Conservation (phyloP, 2,797 vertebrate genomes). For the Onychomys arenicola region DNA sequence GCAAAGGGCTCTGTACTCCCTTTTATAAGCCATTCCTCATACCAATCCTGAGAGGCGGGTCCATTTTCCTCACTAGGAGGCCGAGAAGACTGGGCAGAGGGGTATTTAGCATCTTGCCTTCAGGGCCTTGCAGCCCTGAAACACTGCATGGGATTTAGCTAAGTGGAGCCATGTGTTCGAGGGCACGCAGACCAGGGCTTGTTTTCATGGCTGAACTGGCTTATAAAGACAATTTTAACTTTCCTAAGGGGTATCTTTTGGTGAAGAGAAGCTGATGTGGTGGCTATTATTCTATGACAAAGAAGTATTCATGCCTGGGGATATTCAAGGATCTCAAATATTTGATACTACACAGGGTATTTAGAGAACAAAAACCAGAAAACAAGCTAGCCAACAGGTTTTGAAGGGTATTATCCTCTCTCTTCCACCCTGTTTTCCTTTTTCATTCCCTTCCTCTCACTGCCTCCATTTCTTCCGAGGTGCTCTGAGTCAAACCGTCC, state of each 20-base stretch:
- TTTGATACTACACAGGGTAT: neutral
- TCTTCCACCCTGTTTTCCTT: too few relatives aligned
- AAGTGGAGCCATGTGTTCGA: neutral
- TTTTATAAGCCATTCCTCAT: conserved; percentile 78
- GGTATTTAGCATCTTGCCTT: neutral
- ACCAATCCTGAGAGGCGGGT: conserved; percentile 64
- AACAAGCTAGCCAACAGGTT: neutral
- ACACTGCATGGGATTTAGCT: neutral
- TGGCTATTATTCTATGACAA: neutral
- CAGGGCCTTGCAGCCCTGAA: neutral
- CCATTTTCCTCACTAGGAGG: conserved; percentile 54
- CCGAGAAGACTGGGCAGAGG: conserved; percentile 52
- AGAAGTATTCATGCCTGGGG: neutral
- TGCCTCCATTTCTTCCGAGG: neutral
- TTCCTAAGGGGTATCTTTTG: conserved; percentile 24
- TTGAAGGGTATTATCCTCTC: neutral
- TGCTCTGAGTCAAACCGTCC: neutral
- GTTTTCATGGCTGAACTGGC: conserved; percentile 56
- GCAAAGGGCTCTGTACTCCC: conserved; percentile 50
- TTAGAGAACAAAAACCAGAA: neutral
- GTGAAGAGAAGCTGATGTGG: neutral
- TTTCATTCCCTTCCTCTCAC: neutral
- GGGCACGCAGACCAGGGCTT: neutral
- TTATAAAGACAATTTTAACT: conserved; percentile 50
- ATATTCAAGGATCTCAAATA: conserved; percentile 11